phyloP scores from a whole-genome alignment of 2,888 invertebrate species.

The Monoplex corrugatus region DNA sequence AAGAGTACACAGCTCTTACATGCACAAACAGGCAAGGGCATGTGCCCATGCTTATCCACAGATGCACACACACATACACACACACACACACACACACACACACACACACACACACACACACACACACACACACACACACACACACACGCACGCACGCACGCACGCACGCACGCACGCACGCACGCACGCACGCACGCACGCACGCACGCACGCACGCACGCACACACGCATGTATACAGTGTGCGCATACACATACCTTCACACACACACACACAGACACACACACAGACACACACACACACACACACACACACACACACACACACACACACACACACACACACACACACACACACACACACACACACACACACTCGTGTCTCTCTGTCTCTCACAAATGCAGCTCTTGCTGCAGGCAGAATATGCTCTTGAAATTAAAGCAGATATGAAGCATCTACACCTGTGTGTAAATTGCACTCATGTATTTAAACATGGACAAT shows the following conservation, averaged over 20 bases:
- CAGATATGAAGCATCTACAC: too few species aligned
- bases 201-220: not conserved
- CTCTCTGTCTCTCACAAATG: too few species aligned
- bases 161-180: not conserved
- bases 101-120: constrained; percentile 11
- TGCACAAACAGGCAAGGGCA: too few species aligned
- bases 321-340: not conserved
- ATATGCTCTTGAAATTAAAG: too few species aligned
- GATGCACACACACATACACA: not conserved
- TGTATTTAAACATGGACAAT: too few species aligned
- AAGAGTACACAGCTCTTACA: too few species aligned
- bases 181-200: not conserved
- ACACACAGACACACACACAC: not conserved
- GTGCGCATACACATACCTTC: not conserved
- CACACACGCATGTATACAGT: not conserved
- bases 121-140: constrained; percentile 15
- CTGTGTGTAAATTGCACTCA: too few species aligned
- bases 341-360: too few species aligned
- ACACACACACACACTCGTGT: not conserved
- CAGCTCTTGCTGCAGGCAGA: too few species aligned
- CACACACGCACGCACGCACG: not conserved
- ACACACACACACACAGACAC: not conserved
- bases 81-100: too few species aligned
- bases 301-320: not conserved
- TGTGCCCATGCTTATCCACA: too few species aligned